phyloP scores from a whole-genome alignment of 1,140 invertebrate species.

The Plodia interpunctella region DNA sequence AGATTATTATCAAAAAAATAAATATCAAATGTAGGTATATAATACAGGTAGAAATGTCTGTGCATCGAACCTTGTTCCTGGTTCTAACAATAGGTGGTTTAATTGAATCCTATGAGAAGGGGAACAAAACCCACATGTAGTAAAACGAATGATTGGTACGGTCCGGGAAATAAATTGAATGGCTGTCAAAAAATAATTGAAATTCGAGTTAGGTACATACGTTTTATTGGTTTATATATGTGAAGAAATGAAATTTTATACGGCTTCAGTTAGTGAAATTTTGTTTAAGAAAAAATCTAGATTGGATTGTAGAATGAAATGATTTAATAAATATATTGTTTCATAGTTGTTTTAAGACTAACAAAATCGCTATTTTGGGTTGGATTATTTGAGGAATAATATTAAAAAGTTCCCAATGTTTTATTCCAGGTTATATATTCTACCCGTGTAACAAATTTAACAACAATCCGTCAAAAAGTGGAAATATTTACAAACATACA shows the following conservation, averaged over 20 bases:
- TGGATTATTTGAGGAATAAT: too few relatives aligned
- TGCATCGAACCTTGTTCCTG: neutral
- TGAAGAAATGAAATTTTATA: neutral
- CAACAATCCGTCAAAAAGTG: too few relatives aligned
- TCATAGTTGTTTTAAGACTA: too few relatives aligned
- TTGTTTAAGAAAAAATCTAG: neutral
- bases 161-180: neutral
- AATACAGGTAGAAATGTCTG: neutral
- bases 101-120: neutral
- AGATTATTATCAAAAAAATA: neutral
- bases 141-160: neutral
- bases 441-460: too few relatives aligned
- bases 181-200: neutral
- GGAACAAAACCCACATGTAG: neutral
- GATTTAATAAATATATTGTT: too few relatives aligned
- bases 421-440: too few relatives aligned
- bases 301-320: too few relatives aligned
- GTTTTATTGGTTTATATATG: neutral
- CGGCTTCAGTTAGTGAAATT: neutral
- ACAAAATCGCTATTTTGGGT: too few relatives aligned
- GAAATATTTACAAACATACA: too few relatives aligned
- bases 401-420: too few relatives aligned
- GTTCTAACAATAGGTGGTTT: neutral
- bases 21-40: too few relatives aligned
- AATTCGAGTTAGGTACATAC: neutral